Conservation (phyloP, 1,140 invertebrate species). For the Holcopasites calliopsidis region DNA sequence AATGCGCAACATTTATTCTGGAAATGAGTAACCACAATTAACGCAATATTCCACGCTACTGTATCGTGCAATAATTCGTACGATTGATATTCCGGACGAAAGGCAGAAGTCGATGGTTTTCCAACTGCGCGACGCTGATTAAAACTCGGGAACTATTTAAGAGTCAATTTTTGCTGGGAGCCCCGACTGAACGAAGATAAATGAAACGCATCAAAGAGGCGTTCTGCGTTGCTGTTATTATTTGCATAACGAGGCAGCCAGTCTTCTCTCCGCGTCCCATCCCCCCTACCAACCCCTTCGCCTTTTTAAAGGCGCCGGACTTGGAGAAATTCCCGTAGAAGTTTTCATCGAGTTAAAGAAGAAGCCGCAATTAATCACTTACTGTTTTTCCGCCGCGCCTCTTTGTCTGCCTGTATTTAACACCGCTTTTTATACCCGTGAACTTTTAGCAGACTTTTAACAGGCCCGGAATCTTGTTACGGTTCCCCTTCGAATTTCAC, state of each 20-base stretch:
- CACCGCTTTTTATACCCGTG: conserved; percentile 53
- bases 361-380: conserved; percentile 65
- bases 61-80: neutral
- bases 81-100: neutral
- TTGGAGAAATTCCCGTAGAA: conserved; percentile 52
- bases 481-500: conserved; percentile 53
- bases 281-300: neutral
- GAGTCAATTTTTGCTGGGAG: conserved; percentile 30
- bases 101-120: neutral
- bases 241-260: conserved; percentile 43
- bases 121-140: neutral
- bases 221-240: conserved; percentile 48
- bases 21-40: conserved; percentile 4
- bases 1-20: conserved; percentile 14
- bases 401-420: conserved; percentile 56
- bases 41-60: neutral
- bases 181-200: conserved; percentile 21
- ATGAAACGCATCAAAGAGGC: conserved; percentile 43
- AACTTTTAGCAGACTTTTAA: conserved; percentile 65
- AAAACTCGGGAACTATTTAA: conserved; percentile 7
- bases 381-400: conserved; percentile 54
- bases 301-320: conserved; percentile 11
- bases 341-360: conserved; percentile 56
- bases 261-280: neutral
- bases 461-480: conserved; percentile 67